These are phyloP conservation scores for Apomyelois bistriatella DNA, from an alignment of 2,888 invertebrate genomes.

Conservation along the genomic window DNA sequence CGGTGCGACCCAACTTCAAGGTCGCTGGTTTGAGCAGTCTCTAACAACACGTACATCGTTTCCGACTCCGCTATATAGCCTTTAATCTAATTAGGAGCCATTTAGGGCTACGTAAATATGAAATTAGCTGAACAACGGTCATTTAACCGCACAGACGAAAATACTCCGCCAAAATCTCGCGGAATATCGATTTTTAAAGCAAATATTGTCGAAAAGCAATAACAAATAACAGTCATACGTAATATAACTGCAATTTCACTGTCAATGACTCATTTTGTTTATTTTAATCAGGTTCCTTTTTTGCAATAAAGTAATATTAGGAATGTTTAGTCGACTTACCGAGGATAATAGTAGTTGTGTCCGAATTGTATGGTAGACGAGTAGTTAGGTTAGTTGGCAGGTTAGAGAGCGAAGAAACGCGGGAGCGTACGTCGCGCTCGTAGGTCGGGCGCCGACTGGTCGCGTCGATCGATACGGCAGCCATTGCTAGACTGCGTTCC, in stretches of 20 bases:
- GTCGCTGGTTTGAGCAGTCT: background rate
- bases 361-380: constrained; percentile 22
- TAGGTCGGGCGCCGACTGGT: constrained; percentile 67
- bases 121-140: background rate
- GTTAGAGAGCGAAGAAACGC: constrained; percentile 21
- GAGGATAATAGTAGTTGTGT: constrained; percentile 17
- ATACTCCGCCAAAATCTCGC: background rate
- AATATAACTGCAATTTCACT: constrained; percentile 10
- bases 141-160: background rate
- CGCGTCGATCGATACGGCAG: constrained; percentile 70
- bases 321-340: constrained; percentile 25
- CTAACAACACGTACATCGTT: background rate
- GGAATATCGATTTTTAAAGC: constrained; percentile 2
- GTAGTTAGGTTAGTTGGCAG: constrained; percentile 31
- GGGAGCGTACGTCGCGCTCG: constrained; percentile 46
- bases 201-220: constrained; percentile 8
- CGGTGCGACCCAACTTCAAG: constrained; percentile 5
- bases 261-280: constrained; percentile 3
- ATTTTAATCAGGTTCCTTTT: background rate
- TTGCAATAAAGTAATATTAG: background rate
- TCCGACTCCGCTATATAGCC: background rate
- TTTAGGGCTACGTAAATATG: background rate
- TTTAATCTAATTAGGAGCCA: constrained; percentile 8
- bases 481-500: constrained; percentile 67
- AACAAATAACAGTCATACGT: constrained; percentile 13